Evolutionary conservation across 2,888 invertebrate species (phyloP).

Genomic region (Philaethria dido): DNA sequence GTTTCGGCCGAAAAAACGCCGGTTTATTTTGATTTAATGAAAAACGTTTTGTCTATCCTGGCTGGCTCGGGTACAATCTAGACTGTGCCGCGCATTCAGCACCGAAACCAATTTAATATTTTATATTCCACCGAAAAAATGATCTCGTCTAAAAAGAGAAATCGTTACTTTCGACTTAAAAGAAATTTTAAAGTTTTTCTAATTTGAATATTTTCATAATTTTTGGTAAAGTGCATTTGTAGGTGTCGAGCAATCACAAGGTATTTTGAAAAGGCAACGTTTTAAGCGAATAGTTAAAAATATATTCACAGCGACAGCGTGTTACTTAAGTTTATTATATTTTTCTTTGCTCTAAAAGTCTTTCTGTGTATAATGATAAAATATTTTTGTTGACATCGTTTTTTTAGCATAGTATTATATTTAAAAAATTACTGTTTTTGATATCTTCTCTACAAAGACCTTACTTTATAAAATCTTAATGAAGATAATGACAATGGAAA

Average conservation of each 20-base stretch:
- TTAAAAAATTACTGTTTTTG: neutral
- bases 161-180: neutral
- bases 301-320: neutral
- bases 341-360: conserved; percentile 5
- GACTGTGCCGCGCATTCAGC: conserved; percentile 13
- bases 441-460: neutral
- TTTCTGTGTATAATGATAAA: neutral
- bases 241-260: conserved; percentile 17
- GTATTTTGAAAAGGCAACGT: conserved; percentile 9
- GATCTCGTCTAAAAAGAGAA: neutral
- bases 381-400: neutral
- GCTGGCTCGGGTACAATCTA: conserved; percentile 26
- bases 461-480: neutral
- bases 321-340: conserved; percentile 21
- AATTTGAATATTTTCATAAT: conserved; percentile 7
- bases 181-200: neutral
- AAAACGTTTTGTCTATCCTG: conserved; percentile 30
- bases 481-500: neutral
- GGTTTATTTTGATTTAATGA: conserved; percentile 34
- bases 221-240: conserved; percentile 11
- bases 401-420: conserved; percentile 1
- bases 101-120: conserved; percentile 25
- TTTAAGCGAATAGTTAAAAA: conserved; percentile 11
- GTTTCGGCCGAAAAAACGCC: conserved; percentile 16
- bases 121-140: conserved; percentile 5